These are phyloP conservation scores for Hoplostethus atlanticus DNA, from an alignment of 2,797 vertebrate genomes.

Conservation along the genomic window DNA sequence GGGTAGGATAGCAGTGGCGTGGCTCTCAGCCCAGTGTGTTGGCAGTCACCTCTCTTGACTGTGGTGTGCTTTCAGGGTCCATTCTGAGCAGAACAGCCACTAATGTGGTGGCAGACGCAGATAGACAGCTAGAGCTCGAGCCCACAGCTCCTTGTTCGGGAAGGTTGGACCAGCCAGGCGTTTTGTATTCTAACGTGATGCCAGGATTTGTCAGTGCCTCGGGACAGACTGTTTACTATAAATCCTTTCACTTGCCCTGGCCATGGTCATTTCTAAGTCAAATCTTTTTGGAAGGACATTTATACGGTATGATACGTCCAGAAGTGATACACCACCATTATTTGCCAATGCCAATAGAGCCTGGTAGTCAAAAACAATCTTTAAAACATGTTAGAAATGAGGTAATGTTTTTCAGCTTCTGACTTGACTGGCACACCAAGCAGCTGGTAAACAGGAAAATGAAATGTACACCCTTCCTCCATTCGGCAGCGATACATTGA, in stretches of 20 bases:
- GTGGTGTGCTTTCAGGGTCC: background rate
- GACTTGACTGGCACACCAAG: background rate
- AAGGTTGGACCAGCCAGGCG: background rate
- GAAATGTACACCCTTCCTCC: background rate
- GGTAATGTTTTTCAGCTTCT: too few species aligned
- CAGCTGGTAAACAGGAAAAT: background rate
- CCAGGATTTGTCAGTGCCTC: conserved; percentile 9
- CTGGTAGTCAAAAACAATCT: too few species aligned
- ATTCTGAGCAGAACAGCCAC: background rate
- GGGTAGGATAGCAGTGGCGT: conserved; percentile 8
- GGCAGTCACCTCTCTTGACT: conserved; percentile 7
- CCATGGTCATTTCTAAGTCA: too few species aligned
- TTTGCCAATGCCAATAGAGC: too few species aligned
- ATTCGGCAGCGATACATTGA: background rate
- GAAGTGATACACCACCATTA: background rate
- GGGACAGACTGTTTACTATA: background rate
- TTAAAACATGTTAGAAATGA: too few species aligned
- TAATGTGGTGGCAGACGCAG: conserved; percentile 10
- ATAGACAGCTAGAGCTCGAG: background rate
- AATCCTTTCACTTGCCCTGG: background rate
- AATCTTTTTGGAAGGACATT: background rate
- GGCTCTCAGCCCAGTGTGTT: conserved; percentile 8
- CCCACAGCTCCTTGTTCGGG: background rate
- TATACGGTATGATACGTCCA: background rate
- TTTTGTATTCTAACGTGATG: background rate